Evolutionary conservation across 2,797 vertebrate species (phyloP).

Genomic region (Oceanodroma leucorhoa): DNA sequence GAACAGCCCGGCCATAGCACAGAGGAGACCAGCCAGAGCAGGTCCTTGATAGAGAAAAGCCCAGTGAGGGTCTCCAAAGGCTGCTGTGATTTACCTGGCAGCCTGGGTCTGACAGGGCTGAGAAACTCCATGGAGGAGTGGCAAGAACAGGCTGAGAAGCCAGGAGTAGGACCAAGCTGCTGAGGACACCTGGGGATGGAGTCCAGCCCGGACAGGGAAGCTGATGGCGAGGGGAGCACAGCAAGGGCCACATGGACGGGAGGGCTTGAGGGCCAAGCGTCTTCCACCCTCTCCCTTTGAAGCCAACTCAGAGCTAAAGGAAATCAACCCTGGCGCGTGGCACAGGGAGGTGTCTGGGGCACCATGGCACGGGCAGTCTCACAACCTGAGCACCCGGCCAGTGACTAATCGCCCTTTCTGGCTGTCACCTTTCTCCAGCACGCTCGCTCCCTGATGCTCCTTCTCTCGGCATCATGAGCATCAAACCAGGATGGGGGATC

Average conservation of each 20-base stretch:
- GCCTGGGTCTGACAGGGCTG: background rate
- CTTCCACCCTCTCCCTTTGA: background rate
- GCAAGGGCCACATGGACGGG: background rate
- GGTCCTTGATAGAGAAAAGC: background rate
- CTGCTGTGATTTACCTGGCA: background rate
- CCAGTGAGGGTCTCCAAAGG: background rate
- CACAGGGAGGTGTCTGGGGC: background rate
- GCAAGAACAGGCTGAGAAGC: background rate
- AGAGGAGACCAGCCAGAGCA: background rate
- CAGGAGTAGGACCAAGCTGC: background rate
- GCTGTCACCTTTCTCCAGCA: background rate
- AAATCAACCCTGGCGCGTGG: background rate
- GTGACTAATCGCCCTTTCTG: background rate
- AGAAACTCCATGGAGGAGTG: background rate
- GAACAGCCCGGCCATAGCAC: background rate
- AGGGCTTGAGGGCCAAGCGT: background rate
- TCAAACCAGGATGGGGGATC: background rate
- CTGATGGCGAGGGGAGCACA: background rate
- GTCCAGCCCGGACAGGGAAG: background rate
- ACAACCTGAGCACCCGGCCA: background rate
- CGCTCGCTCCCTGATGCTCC: accelerated
- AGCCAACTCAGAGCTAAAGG: background rate
- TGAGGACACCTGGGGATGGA: background rate
- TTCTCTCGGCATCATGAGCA: background rate
- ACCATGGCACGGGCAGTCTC: background rate